phyloP scores from a whole-genome alignment of 2,113 vertebrate species.

The Epinephelus fuscoguttatus region DNA sequence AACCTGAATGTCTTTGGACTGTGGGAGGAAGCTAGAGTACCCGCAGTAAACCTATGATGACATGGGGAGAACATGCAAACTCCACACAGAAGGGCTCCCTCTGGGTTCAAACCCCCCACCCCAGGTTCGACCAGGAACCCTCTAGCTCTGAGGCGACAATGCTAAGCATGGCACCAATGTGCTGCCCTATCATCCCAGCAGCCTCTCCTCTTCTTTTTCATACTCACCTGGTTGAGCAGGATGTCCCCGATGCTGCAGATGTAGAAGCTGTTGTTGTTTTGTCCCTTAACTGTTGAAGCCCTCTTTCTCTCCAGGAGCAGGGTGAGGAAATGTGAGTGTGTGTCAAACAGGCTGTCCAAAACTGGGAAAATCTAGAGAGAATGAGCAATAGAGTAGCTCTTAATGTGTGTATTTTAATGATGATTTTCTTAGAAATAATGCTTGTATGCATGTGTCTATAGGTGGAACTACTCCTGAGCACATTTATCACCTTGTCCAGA shows the following conservation, averaged over 20 bases:
- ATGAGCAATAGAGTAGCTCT: not conserved
- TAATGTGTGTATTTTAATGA: not conserved
- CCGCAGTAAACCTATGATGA: too few species aligned
- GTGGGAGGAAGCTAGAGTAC: too few species aligned
- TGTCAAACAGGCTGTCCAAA: conserved; percentile 89
- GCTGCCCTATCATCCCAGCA: not conserved
- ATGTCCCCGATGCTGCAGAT: conserved; percentile 91
- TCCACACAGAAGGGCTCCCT: too few species aligned
- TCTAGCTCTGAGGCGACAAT: too few species aligned
- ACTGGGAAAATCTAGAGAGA: conserved; percentile 87
- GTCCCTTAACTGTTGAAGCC: conserved; percentile 77
- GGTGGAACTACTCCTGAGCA: not conserved
- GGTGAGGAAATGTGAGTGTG: conserved; percentile 91
- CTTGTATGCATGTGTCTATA: not conserved
- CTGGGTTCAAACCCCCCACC: too few species aligned
- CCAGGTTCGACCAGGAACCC: too few species aligned
- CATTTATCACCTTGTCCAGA: conserved; percentile 83
- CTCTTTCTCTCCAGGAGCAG: conserved; percentile 90
- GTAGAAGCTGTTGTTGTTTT: conserved; percentile 88
- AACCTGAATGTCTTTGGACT: too few species aligned
- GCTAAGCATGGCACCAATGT: too few species aligned
- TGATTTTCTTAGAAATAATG: not conserved
- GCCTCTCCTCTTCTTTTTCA: not conserved
- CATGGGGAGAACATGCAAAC: too few species aligned
- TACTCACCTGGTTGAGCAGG: conserved; percentile 89